Evolutionary conservation across 2,888 invertebrate genomes (phyloP).

Genomic region (Aporophyla lueneburgensis): DNA sequence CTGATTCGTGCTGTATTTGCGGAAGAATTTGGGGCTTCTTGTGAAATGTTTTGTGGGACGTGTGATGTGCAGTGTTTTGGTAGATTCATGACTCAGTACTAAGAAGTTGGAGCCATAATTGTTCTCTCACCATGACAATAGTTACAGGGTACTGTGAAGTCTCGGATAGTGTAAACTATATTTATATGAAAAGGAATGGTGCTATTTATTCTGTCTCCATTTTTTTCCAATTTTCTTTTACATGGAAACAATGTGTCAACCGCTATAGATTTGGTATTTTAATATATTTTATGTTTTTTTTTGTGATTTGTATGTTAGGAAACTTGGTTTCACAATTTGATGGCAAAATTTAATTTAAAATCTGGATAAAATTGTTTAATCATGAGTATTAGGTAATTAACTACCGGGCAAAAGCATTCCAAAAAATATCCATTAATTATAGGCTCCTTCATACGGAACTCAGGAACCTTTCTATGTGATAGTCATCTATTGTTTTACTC

Average conservation of each 20-base stretch:
- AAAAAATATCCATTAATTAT: background rate
- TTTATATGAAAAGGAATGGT: background rate
- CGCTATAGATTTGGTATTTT: too few species aligned
- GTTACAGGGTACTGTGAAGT: background rate
- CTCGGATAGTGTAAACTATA: background rate
- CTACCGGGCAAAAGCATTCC: background rate
- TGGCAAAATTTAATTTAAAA: too few species aligned
- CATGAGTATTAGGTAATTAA: background rate
- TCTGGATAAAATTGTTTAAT: background rate
- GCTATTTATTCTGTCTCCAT: background rate
- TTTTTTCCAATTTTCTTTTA: background rate
- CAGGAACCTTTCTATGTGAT: background rate
- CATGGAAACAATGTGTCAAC: background rate
- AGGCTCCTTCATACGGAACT: background rate
- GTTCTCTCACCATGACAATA: too few species aligned
- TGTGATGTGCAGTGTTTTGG: conserved; percentile 1
- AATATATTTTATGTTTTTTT: too few species aligned
- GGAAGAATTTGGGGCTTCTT: conserved; percentile 25
- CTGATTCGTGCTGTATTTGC: conserved; percentile 27
- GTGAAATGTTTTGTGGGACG: conserved; percentile 5
- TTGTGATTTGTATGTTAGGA: too few species aligned
- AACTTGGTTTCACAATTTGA: too few species aligned
- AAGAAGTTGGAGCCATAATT: background rate
- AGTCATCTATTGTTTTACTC: background rate
- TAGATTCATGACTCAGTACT: background rate